Conservation (phyloP, 1,140 invertebrate species). For the Atta texana region DNA sequence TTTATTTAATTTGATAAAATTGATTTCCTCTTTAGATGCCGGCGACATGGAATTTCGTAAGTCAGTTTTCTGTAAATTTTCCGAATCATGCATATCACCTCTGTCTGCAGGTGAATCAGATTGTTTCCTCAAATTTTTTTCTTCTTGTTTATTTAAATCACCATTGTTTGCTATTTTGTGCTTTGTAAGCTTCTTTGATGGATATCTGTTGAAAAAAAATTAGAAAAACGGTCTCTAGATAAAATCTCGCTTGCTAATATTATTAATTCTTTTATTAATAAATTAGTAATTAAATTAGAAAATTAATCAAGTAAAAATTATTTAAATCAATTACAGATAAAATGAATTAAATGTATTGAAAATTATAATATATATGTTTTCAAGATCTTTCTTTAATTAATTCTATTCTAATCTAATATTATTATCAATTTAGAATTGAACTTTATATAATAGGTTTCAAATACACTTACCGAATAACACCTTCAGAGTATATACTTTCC, state of each 20-base stretch:
- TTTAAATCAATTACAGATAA: conserved; percentile 1
- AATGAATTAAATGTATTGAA: background rate
- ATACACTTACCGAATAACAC: conserved; percentile 78
- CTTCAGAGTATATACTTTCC: conserved; percentile 76
- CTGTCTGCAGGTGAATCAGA: conserved; percentile 59
- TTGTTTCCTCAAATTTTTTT: conserved; percentile 21
- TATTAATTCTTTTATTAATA: background rate
- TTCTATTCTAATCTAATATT: background rate
- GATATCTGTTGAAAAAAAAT: conserved; percentile 60
- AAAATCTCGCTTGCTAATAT: background rate
- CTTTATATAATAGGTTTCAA: conserved; percentile 20
- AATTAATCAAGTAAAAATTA: background rate
- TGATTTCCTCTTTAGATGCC: conserved; percentile 53
- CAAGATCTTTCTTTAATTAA: background rate
- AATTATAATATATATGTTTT: background rate
- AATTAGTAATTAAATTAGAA: conserved; percentile 10
- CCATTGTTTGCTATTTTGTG: conserved; percentile 40
- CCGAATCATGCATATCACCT: conserved; percentile 55
- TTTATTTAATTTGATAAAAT: conserved; percentile 76
- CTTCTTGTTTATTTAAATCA: conserved; percentile 24
- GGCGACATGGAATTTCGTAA: conserved; percentile 35
- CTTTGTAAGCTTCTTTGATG: conserved; percentile 57
- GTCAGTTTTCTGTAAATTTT: conserved; percentile 41
- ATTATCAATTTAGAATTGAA: background rate
- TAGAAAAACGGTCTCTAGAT: background rate